A percentile compares a stretch with the other conserved stretches of the same genome.
phyloP scores from a whole-genome alignment of 2,888 invertebrate species.

The Autographa gamma region DNA sequence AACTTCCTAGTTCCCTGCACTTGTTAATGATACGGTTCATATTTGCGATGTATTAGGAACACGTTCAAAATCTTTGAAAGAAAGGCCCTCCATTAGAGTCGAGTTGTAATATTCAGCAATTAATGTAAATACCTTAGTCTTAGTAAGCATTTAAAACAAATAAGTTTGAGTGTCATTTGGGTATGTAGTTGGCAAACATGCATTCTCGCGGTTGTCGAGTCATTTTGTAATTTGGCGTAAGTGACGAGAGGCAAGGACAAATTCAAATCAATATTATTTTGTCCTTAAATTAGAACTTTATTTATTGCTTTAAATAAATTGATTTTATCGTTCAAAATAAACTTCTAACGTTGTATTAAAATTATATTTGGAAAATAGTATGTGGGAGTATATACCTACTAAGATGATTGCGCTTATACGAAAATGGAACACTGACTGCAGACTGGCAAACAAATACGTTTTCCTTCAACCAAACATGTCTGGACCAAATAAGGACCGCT shows the following conservation, averaged over 20 bases:
- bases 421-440: not conserved
- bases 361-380: no score
- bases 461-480: not conserved
- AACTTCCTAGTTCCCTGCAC: constrained; percentile 72
- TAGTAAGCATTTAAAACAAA: constrained; percentile 64
- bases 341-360: no score
- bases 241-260: constrained; percentile 63
- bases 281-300: not conserved
- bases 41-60: constrained; percentile 28
- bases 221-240: constrained; percentile 74
- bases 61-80: constrained; percentile 14
- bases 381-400: no score
- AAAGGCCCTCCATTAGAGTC: constrained; percentile 20
- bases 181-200: constrained; percentile 79
- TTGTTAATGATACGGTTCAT: constrained; percentile 69
- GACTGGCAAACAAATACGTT: not conserved
- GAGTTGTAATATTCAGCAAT: constrained; percentile 48
- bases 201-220: constrained; percentile 71
- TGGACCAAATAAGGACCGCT: not conserved
- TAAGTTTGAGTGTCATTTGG: constrained; percentile 73
- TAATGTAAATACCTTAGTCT: constrained; percentile 51
- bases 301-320: not conserved
- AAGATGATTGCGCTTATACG: no score
- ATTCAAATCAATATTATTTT: not conserved
- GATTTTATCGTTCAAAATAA: no score